A percentile compares a stretch with the other conserved stretches of the same genome.
Evolutionary conservation across 2,888 invertebrate species (phyloP).

Genomic region (Acheta domesticus): DNA sequence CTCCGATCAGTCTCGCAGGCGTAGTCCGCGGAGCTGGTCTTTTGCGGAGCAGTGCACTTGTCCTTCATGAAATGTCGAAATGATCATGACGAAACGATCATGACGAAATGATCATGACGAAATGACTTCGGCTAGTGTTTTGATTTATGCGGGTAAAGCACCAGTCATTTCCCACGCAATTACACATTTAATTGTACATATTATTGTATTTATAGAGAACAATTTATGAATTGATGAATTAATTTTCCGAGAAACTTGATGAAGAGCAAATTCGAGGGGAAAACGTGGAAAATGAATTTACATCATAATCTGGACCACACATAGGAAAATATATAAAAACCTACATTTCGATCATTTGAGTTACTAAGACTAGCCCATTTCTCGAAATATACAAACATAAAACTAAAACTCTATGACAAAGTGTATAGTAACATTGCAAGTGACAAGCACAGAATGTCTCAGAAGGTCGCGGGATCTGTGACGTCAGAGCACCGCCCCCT

Average conservation of each 20-base stretch:
- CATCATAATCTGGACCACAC: neutral
- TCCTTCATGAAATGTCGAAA: too few relatives aligned
- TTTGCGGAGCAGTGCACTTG: too few relatives aligned
- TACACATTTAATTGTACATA: neutral
- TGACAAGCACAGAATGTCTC: neutral
- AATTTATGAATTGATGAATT: too few relatives aligned
- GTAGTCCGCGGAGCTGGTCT: too few relatives aligned
- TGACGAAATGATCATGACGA: neutral
- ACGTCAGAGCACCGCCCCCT: slow-evolving; percentile 3
- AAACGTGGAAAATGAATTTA: neutral
- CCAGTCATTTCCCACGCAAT: neutral
- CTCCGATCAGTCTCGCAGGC: too few relatives aligned
- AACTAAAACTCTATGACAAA: too few relatives aligned
- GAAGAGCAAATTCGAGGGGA: too few relatives aligned
- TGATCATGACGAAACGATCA: too few relatives aligned
- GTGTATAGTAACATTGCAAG: too few relatives aligned
- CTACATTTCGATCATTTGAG: neutral
- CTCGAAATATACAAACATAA: too few relatives aligned
- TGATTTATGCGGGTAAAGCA: neutral
- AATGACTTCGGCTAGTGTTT: neutral
- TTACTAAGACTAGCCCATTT: neutral
- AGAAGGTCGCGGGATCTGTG: neutral
- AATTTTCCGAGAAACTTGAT: too few relatives aligned
- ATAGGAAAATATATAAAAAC: neutral
- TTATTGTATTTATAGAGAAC: too few relatives aligned